Base-by-base conservation (phyloP, 2,888 invertebrate genomes). In the Luperina testacea region DNA sequence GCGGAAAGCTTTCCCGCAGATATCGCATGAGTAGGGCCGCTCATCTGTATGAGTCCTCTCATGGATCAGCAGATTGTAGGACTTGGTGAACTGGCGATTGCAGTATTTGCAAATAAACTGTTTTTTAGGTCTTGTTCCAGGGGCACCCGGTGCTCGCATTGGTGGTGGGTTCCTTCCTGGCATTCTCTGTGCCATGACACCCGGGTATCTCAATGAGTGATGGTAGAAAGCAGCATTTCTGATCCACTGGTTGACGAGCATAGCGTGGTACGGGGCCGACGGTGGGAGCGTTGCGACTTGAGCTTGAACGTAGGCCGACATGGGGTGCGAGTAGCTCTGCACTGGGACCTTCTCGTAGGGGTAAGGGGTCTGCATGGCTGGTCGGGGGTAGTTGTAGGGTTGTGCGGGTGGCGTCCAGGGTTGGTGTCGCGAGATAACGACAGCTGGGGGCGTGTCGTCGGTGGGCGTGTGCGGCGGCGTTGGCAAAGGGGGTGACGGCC, bases 31-130 rank as follows among this genome's bases (percentile, higher is more conserved):
- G 95, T 99, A 99, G 20, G 99, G 99, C 82, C 99, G 97, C 95
- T 99, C 99, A 93, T 99, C 99, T 61, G 99, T 99, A 94, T 99
- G 99, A 4, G 99, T 99, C 91, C 99, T 97, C 94, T 99, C 99
- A 95, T 99, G 99, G 90, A 99, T 99, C 91, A 99, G 97, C 90
- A 99, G 97, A 95, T 99, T 99, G 97, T 99, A 99, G 72, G 99
- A 99, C 95, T 99, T 99, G 87, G 99, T 99, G 96, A 99, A 99
- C 93, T 99, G 99, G 61, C 99, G 98, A 93, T 99, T 98, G 97
- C 99, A 99, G 96, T 98, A 99, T 96, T 99, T 99, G 97, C 99
- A 99, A 92, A 99, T 99, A 96, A 99, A 99, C 96, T 99, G 98
- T 90, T 98, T 98, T 94, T 98, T 98, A 70, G 98, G 98, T 85